Evolutionary conservation across 2,113 vertebrate genomes (phyloP).

Genomic region (Mohoua ochrocephala): DNA sequence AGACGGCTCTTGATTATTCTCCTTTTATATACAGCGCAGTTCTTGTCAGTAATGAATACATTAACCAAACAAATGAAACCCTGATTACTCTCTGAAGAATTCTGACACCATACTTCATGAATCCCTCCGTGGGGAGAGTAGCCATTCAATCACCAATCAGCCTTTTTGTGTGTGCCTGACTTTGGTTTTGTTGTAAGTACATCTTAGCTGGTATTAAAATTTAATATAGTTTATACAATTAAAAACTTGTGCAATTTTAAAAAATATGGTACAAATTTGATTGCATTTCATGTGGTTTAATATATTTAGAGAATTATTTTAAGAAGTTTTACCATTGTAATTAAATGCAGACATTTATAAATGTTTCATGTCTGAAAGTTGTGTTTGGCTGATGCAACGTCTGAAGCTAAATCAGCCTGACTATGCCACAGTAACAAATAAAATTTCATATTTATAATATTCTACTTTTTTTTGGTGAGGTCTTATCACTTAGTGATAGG

Average conservation of each 20-base stretch:
- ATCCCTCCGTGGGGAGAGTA: neutral
- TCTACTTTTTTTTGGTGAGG: neutral
- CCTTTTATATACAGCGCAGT: neutral
- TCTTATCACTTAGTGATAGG: neutral
- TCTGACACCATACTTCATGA: neutral
- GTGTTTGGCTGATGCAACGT: constrained; percentile 56
- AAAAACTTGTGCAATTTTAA: neutral
- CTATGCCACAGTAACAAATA: constrained; percentile 33
- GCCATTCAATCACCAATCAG: neutral
- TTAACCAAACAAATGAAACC: neutral
- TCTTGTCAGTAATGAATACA: neutral
- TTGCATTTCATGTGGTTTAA: constrained; percentile 59
- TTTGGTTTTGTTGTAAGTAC: neutral
- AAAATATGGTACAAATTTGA: neutral
- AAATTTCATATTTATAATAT: neutral
- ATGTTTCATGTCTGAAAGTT: constrained; percentile 53
- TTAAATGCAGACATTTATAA: constrained; percentile 65
- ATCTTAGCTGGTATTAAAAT: neutral
- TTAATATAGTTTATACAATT: constrained; percentile 28
- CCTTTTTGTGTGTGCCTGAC: neutral
- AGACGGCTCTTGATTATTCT: neutral
- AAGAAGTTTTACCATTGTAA: constrained; percentile 58
- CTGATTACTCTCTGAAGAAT: neutral
- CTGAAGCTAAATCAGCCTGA: constrained; percentile 56
- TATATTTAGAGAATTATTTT: constrained; percentile 57